phyloP scores from a whole-genome alignment of 2,113 vertebrate genomes.

The Camelus bactrianus region DNA sequence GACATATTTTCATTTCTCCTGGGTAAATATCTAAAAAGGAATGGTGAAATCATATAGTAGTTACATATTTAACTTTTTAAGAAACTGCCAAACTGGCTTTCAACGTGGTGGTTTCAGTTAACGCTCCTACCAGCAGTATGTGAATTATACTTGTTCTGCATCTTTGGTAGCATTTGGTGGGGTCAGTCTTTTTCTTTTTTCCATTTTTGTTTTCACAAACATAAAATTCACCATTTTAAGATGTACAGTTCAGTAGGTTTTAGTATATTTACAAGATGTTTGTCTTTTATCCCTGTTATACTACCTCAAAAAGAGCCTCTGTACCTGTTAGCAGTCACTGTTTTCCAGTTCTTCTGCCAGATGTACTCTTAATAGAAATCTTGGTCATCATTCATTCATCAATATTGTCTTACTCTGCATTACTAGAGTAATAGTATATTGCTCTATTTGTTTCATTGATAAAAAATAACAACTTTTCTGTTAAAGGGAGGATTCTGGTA shows the following conservation, averaged over 20 bases:
- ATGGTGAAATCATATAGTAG: not conserved
- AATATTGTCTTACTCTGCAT: not conserved
- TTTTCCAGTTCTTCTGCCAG: not conserved
- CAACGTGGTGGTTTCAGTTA: not conserved
- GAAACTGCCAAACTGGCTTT: not conserved
- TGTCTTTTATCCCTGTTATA: accelerated
- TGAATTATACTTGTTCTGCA: not conserved
- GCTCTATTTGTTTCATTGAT: not conserved
- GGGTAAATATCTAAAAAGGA: not conserved
- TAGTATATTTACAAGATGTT: not conserved
- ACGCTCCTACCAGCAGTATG: not conserved
- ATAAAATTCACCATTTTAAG: not conserved
- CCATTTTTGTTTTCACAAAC: not conserved
- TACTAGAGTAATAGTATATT: not conserved
- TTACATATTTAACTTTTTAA: not conserved
- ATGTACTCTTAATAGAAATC: not conserved
- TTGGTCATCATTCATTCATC: not conserved
- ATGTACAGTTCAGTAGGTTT: not conserved
- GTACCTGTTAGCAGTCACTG: not conserved
- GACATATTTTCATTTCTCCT: not conserved
- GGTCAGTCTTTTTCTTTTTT: not conserved
- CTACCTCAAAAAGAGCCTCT: not conserved
- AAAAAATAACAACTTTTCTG: not conserved
- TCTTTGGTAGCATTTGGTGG: not conserved
- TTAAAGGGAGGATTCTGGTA: not conserved